Percentiles rank a stretch among this genome's conserved stretches.
Conservation (phyloP, 2,888 invertebrate genomes). For the Eupithecia inturbata region DNA sequence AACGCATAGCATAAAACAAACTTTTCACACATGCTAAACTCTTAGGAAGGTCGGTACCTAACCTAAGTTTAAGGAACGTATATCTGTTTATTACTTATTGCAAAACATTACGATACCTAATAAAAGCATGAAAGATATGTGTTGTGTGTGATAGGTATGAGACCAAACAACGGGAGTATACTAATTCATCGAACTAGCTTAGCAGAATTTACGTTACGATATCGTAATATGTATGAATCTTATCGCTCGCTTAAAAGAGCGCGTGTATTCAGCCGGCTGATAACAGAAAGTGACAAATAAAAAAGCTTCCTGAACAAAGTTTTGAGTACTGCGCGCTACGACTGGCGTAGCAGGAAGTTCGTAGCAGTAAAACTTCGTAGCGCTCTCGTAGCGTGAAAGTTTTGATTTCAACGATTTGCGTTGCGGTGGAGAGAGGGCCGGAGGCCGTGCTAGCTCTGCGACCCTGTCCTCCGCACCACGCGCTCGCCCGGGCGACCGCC, state of each 20-base stretch:
- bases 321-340: slow-evolving; percentile 81
- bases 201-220: slow-evolving; percentile 27
- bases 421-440: slow-evolving; percentile 80
- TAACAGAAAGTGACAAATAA: slow-evolving; percentile 82
- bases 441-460: slow-evolving; percentile 76
- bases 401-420: slow-evolving; percentile 85
- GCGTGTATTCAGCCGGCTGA: slow-evolving; percentile 72
- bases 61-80: neutral
- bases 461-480: slow-evolving; percentile 66
- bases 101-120: neutral
- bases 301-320: slow-evolving; percentile 82
- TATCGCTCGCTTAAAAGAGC: slow-evolving; percentile 58
- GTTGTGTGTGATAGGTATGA: too few species aligned
- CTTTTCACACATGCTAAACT: too few species aligned
- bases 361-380: slow-evolving; percentile 84
- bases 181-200: slow-evolving; percentile 32
- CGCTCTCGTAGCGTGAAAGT: slow-evolving; percentile 84
- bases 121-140: too few species aligned
- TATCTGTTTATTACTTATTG: neutral
- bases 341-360: slow-evolving; percentile 82
- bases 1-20: too few species aligned
- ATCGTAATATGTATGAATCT: slow-evolving; percentile 56
- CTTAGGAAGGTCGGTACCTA: neutral
- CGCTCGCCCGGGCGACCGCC: slow-evolving; percentile 17
- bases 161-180: neutral